A percentile compares a stretch with the other conserved stretches of the same genome.
Conservation (phyloP, 1,140 invertebrate genomes). For the Scaptomyza pallida region DNA sequence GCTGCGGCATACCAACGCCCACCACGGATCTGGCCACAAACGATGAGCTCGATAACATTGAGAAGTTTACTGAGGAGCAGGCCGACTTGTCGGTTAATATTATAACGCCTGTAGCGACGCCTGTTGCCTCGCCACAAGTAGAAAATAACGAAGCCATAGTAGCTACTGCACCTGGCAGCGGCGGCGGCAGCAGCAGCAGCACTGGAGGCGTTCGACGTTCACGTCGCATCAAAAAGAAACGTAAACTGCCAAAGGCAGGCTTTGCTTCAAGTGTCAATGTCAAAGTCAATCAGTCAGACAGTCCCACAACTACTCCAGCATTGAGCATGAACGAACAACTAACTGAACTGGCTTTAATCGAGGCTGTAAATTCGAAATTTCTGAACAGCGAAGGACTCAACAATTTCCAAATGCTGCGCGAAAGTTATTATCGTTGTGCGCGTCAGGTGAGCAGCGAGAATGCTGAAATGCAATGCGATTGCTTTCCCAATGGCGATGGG, state of each 20-base stretch:
- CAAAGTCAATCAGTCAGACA: neutral
- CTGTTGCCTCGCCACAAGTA: slow-evolving; percentile 43
- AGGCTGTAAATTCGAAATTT: slow-evolving; percentile 73
- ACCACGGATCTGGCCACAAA: slow-evolving; percentile 5
- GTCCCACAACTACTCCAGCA: slow-evolving; percentile 14
- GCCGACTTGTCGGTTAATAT: slow-evolving; percentile 60
- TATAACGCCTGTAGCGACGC: slow-evolving; percentile 56
- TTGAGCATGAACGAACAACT: slow-evolving; percentile 66
- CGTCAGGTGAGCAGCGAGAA: slow-evolving; percentile 93
- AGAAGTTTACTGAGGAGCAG: slow-evolving; percentile 14
- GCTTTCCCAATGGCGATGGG: slow-evolving; percentile 92
- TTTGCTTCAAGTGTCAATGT: no score
- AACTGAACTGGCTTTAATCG: slow-evolving; percentile 64
- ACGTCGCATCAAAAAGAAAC: slow-evolving; percentile 77
- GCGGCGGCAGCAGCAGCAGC: no score
- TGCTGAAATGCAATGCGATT: slow-evolving; percentile 97
- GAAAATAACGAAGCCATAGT: neutral
- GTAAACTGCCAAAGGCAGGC: slow-evolving; percentile 51
- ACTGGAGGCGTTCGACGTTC: slow-evolving; percentile 59
- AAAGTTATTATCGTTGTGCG: slow-evolving; percentile 94
- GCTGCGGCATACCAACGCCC: slow-evolving; percentile 16
- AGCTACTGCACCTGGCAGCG: no score
- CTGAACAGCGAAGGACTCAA: slow-evolving; percentile 87
- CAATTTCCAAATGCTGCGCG: slow-evolving; percentile 91
- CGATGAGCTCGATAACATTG: no score